phyloP scores from a whole-genome alignment of 2,888 invertebrate species.

The Mythimna ferrago region DNA sequence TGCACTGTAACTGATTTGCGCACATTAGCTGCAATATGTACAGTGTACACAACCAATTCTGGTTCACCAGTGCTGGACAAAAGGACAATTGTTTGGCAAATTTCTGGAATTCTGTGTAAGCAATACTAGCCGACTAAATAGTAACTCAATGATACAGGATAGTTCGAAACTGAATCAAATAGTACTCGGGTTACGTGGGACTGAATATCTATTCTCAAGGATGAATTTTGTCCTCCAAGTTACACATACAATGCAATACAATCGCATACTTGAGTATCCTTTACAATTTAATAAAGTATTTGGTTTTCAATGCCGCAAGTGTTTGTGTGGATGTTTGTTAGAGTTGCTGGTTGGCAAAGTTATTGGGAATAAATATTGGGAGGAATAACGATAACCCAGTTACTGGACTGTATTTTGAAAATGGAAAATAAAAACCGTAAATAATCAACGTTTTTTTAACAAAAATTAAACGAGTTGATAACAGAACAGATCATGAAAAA shows the following conservation, averaged over 20 bases:
- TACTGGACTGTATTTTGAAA: too few relatives aligned
- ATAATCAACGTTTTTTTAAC: too few relatives aligned
- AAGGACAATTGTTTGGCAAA: not conserved
- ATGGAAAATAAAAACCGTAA: too few relatives aligned
- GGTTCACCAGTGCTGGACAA: not conserved
- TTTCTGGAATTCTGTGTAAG: not conserved
- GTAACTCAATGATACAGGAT: not conserved
- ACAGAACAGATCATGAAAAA: not conserved
- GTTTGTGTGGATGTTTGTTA: not conserved
- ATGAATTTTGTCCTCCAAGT: conserved; percentile 10
- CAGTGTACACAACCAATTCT: too few relatives aligned
- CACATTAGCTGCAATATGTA: too few relatives aligned
- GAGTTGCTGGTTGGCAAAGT: not conserved
- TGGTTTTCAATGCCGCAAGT: not conserved
- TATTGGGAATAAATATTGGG: too few relatives aligned
- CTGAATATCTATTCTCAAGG: not conserved
- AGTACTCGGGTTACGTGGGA: not conserved
- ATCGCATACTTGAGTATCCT: not conserved
- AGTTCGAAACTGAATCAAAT: not conserved
- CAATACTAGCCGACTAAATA: not conserved
- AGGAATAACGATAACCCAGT: not conserved
- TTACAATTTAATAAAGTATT: not conserved
- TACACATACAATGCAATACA: not conserved
- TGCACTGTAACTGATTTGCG: too few relatives aligned
- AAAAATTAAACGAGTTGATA: not conserved